A percentile compares a stretch with the other conserved stretches of the same genome.
These are phyloP conservation scores for Benthosema pterotum DNA, from an alignment of 2,797 vertebrate genomes.

Conservation along the genomic window DNA sequence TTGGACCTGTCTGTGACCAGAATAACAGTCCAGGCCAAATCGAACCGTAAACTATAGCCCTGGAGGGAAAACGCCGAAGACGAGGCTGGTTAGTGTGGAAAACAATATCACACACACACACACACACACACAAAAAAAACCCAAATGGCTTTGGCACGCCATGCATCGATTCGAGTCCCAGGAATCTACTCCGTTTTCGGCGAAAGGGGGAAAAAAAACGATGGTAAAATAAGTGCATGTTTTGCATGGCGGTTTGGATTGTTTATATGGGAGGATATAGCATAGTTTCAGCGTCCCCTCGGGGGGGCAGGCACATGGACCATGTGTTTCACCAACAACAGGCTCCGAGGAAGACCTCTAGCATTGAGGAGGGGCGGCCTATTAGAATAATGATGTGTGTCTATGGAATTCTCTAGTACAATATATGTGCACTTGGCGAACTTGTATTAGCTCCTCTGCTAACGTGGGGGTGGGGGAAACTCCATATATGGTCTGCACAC, in stretches of 20 bases:
- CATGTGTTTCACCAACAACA: conserved; percentile 69
- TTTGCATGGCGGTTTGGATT: conserved; percentile 63
- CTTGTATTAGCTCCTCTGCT: too few species aligned
- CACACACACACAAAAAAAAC: conserved; percentile 68
- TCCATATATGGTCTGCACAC: too few species aligned
- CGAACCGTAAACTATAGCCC: conserved; percentile 60
- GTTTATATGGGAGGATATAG: conserved; percentile 74
- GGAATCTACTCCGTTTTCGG: conserved; percentile 50
- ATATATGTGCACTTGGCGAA: too few species aligned
- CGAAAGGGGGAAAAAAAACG: conserved; percentile 59
- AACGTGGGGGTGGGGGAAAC: too few species aligned
- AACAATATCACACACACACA: conserved; percentile 69
- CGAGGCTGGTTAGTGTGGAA: conserved; percentile 48
- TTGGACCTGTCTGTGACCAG: conserved; percentile 61
- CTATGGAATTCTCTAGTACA: too few species aligned
- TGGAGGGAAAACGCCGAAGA: conserved; percentile 39
- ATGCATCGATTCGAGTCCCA: conserved; percentile 36
- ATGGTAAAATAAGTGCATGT: conserved; percentile 53
- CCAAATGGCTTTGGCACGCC: conserved; percentile 38
- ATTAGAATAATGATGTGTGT: too few species aligned
- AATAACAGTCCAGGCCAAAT: conserved; percentile 64
- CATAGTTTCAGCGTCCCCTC: conserved; percentile 62
- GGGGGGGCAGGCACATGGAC: conserved; percentile 58
- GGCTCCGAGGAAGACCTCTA: conserved; percentile 45
- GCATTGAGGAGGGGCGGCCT: conserved; percentile 36